Percentiles rank a stretch among this genome's conserved stretches.
Conservation (phyloP, 2,888 invertebrate genomes). For the Helobdella robusta region DNA sequence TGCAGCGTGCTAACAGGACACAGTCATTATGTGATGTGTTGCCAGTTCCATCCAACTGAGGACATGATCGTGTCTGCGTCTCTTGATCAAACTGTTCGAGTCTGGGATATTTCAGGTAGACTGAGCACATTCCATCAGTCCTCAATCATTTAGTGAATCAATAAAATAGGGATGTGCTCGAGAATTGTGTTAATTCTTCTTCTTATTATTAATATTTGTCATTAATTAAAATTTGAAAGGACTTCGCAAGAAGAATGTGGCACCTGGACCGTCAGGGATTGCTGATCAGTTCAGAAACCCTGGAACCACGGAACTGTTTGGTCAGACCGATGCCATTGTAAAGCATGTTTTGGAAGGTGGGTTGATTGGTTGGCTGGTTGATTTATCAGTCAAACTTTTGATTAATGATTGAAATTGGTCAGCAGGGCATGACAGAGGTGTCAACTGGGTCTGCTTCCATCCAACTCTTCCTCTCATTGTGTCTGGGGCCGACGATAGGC, state of each 20-base stretch:
- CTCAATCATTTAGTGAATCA: too few species aligned
- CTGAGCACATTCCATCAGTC: too few species aligned
- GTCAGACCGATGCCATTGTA: slow-evolving; percentile 62
- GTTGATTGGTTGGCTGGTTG: too few species aligned
- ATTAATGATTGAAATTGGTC: too few species aligned
- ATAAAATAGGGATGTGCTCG: too few species aligned
- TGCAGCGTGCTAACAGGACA: slow-evolving; percentile 62
- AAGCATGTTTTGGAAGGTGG: slow-evolving; percentile 55
- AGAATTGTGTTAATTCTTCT: too few species aligned
- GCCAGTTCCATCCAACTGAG: slow-evolving; percentile 89
- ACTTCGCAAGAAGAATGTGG: slow-evolving; percentile 88
- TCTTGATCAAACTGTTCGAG: slow-evolving; percentile 90
- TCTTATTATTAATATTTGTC: too few species aligned
- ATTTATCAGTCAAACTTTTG: too few species aligned
- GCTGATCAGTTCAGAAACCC: slow-evolving; percentile 56
- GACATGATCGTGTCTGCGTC: slow-evolving; percentile 95
- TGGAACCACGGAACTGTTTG: slow-evolving; percentile 69
- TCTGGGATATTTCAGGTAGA: slow-evolving; percentile 92
- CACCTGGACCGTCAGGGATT: slow-evolving; percentile 79
- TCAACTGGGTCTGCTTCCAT: slow-evolving; percentile 97
- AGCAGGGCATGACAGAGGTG: slow-evolving; percentile 68
- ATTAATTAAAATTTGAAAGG: slow-evolving; percentile 52
- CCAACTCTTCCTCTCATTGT: slow-evolving; percentile 85
- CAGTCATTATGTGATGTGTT: slow-evolving; percentile 99
- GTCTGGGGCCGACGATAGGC: slow-evolving; percentile 95